Base-by-base conservation (phyloP, 2,888 invertebrate genomes). In the Chrysolina americana region DNA sequence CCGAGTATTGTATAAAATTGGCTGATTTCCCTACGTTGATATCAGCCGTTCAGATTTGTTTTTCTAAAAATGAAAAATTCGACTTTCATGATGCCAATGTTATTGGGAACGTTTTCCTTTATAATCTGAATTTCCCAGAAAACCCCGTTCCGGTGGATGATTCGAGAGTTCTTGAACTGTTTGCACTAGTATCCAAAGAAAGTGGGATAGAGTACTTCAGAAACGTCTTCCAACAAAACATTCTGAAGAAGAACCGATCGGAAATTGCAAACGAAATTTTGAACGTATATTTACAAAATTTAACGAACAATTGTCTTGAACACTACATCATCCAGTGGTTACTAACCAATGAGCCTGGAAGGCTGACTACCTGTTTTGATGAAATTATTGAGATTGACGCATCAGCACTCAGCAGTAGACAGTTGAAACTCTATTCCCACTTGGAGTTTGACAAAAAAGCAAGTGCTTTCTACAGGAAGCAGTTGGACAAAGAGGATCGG, bases 261-360 rank as follows among this genome's bases (percentile, higher is more conserved):
- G n/a, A 68, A 17, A 63, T 75, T 1, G 75, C 76, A 56, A 76
- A 77, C 47, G 41, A 65, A 9, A 28, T 78, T 19, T 70, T 79
- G n/a, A 47, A 68, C 10, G 48, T 53, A 15, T 78, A 74, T 65
- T 78, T 75, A 36, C 59, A 70, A 15, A 66, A 73, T 41, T 41
- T 71, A 10, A 65, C 68, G 13, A 17, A 73, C 10, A 19, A 21
- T 1, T 50, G 47, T 41, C n/a, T 66, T 8, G 17, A 19, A 13
- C 0, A 2, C 2, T 11, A 21, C 11, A 65, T 74, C 21, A 50
- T 65, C 19, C 28, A 10, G 21, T 77, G 77, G 75, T 71, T 76
- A 21, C 44, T 78, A n/a, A 68, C 8, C 23, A 74, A 77, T 10
- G 78, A 81, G 65, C 81, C 81, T 15, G 65, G 41, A 41, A 56